Percentiles rank a stretch among this genome's conserved stretches.
Conservation (phyloP, 2,113 vertebrate genomes). For the Tachysurus vachellii region DNA sequence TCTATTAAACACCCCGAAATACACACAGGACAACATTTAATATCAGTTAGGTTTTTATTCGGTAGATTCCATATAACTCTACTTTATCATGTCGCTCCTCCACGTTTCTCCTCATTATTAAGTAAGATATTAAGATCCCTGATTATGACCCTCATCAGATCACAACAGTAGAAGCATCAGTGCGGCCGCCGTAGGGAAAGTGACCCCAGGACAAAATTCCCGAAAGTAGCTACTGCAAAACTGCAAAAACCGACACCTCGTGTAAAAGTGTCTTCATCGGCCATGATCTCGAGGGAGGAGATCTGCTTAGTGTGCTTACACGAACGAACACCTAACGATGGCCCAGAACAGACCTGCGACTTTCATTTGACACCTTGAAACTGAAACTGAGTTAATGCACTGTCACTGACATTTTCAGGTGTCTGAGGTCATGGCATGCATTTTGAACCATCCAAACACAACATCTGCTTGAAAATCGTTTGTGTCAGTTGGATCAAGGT, state of each 20-base stretch:
- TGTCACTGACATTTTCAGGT: background rate
- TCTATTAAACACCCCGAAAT: background rate
- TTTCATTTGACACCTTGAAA: constrained; percentile 52
- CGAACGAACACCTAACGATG: constrained; percentile 21
- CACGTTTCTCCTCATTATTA: background rate
- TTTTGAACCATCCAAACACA: background rate
- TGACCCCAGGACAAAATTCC: constrained; percentile 60
- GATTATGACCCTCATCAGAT: constrained; percentile 54
- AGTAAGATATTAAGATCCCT: constrained; percentile 38
- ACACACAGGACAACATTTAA: background rate
- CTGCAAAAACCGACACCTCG: constrained; percentile 65
- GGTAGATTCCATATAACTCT: background rate
- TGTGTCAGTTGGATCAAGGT: constrained; percentile 13
- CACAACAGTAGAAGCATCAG: constrained; percentile 50
- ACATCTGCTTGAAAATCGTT: constrained; percentile 19
- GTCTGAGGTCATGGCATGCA: background rate
- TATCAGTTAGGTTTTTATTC: background rate
- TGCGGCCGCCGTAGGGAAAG: constrained; percentile 54
- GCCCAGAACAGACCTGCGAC: constrained; percentile 21
- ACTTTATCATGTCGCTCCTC: background rate
- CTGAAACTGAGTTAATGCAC: constrained; percentile 47
- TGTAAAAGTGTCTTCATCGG: constrained; percentile 36
- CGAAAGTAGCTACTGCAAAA: constrained; percentile 45
- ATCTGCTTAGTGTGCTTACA: constrained; percentile 63
- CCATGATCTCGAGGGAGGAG: constrained; percentile 48